phyloP scores from a whole-genome alignment of 2,797 vertebrate genomes.

The Pangasius krempfi region DNA sequence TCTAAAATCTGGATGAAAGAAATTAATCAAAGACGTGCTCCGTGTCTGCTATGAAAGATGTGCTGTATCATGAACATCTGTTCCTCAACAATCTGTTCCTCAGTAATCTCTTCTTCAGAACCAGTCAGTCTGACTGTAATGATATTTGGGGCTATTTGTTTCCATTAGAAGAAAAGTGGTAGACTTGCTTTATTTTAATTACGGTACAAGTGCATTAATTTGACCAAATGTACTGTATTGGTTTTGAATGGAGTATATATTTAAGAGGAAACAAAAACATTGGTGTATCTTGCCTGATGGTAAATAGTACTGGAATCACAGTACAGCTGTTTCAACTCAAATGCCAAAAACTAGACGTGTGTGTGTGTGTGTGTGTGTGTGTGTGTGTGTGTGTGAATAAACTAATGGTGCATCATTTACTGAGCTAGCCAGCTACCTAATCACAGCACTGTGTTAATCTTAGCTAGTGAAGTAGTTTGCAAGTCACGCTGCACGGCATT shows the following conservation, averaged over 20 bases:
- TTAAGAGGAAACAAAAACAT: neutral
- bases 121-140: neutral
- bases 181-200: conserved; percentile 8
- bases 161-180: neutral
- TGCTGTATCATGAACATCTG: conserved; percentile 20
- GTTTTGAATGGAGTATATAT: neutral
- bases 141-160: conserved; percentile 20
- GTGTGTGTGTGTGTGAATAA: neutral
- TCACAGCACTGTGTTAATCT: neutral
- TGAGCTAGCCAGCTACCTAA: neutral
- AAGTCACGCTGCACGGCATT: neutral
- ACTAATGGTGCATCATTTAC: neutral
- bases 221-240: neutral
- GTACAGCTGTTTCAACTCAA: neutral
- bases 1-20: conserved; percentile 29
- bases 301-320: no score
- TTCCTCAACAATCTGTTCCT: neutral
- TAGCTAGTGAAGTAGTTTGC: neutral
- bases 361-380: neutral
- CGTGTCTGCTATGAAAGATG: conserved; percentile 1
- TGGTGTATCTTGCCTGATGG: neutral
- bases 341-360: neutral
- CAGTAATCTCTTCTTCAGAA: conserved; percentile 12
- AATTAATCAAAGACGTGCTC: conserved; percentile 20
- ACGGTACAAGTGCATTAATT: neutral